phyloP scores from a whole-genome alignment of 2,113 vertebrate species.

The Trogon surrucura region DNA sequence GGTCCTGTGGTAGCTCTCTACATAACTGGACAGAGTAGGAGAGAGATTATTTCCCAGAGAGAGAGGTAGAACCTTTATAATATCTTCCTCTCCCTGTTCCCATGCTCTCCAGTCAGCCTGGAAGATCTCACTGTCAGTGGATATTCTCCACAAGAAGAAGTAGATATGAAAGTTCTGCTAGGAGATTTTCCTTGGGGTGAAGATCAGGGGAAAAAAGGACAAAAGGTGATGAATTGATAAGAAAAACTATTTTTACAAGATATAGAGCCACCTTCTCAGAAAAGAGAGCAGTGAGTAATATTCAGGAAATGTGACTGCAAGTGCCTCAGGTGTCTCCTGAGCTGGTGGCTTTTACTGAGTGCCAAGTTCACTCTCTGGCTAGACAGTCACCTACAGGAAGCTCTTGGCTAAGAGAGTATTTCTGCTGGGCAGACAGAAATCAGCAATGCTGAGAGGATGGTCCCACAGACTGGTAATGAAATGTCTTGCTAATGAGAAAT shows the following conservation, averaged over 20 bases:
- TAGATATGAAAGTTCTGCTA: neutral
- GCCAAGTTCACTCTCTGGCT: slow-evolving; percentile 40
- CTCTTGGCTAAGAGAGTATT: slow-evolving; percentile 24
- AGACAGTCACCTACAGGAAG: slow-evolving; percentile 47
- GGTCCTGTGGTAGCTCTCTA: neutral
- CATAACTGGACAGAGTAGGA: neutral
- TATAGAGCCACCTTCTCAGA: neutral
- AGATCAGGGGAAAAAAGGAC: neutral
- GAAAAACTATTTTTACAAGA: neutral
- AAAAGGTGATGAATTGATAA: neutral
- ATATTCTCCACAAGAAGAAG: neutral
- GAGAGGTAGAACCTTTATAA: neutral
- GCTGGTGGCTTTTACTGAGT: neutral
- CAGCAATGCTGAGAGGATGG: slow-evolving; percentile 32
- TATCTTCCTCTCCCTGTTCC: neutral
- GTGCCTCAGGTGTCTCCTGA: neutral
- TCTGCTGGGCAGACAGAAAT: slow-evolving; percentile 55
- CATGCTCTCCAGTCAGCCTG: neutral
- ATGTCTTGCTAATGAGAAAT: slow-evolving; percentile 55
- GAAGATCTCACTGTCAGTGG: neutral
- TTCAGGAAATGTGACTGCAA: neutral
- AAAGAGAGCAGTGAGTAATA: neutral
- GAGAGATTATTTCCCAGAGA: neutral
- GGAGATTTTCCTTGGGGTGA: neutral
- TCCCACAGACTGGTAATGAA: slow-evolving; percentile 60